Percentiles rank a stretch among this genome's conserved stretches.
phyloP scores from a whole-genome alignment of 1,140 invertebrate species.

The Aphaenogaster rudis region DNA sequence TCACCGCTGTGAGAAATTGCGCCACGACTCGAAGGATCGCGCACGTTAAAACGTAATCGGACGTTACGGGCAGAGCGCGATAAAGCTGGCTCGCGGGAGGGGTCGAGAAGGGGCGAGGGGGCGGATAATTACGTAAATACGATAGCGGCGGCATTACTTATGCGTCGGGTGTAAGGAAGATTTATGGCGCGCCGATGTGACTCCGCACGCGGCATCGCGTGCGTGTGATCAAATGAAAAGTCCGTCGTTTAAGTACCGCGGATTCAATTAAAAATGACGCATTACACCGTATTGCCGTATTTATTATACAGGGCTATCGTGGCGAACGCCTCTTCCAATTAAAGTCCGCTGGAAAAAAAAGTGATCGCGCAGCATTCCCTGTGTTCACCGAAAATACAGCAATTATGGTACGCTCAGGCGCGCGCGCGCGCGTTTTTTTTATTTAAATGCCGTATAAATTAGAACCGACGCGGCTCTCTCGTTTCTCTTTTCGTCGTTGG shows the following conservation, averaged over 20 bases:
- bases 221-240: constrained; percentile 32
- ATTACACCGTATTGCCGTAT: background rate
- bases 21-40: constrained; percentile 9
- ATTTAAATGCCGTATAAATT: constrained; percentile 13
- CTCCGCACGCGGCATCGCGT: background rate
- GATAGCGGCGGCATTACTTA: constrained; percentile 44
- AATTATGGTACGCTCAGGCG: background rate
- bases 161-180: constrained; percentile 36
- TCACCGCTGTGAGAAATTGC: constrained; percentile 10
- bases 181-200: constrained; percentile 12
- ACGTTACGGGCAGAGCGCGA: constrained; percentile 17
- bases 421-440: background rate
- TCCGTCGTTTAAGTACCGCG: background rate
- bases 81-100: constrained; percentile 6
- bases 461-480: background rate
- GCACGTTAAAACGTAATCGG: constrained; percentile 40
- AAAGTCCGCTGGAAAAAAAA: background rate
- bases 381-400: background rate
- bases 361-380: background rate
- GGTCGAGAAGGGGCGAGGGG: background rate
- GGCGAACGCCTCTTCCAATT: background rate
- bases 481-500: background rate
- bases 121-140: constrained; percentile 53
- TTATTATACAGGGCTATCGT: background rate
- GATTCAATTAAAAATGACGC: constrained; percentile 35